phyloP scores from a whole-genome alignment of 2,113 vertebrate species.

The Alethe diademata region DNA sequence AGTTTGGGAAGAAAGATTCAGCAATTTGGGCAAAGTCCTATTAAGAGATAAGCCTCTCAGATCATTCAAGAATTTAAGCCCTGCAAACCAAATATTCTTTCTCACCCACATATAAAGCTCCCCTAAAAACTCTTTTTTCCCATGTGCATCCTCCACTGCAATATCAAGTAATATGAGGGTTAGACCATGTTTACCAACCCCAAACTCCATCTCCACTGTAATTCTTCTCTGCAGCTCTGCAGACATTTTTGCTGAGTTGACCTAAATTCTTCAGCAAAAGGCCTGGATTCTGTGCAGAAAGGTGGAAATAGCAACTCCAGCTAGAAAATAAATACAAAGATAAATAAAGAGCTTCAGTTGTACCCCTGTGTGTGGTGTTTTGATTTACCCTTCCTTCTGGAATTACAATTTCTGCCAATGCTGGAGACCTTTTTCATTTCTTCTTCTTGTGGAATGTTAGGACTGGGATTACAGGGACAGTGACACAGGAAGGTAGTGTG shows the following conservation, averaged over 20 bases:
- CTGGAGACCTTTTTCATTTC: background rate
- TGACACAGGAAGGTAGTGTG: background rate
- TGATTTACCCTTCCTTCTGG: background rate
- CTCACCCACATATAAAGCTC: background rate
- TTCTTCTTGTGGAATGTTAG: background rate
- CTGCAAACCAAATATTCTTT: background rate
- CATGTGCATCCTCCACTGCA: background rate
- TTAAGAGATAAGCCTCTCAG: background rate
- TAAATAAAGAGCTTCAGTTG: constrained; percentile 10
- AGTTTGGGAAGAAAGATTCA: background rate
- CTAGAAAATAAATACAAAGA: background rate
- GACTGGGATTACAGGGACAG: background rate
- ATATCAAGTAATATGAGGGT: background rate
- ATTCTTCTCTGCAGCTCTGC: background rate
- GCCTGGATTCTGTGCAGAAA: background rate
- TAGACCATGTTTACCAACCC: background rate
- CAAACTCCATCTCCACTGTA: background rate
- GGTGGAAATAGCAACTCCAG: background rate
- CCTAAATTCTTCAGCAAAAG: constrained; percentile 5
- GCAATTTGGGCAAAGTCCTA: background rate
- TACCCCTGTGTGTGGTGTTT: background rate
- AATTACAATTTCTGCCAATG: background rate
- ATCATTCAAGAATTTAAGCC: background rate
- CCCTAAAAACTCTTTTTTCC: background rate
- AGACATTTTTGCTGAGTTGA: background rate